A percentile compares a stretch with the other conserved stretches of the same genome.
Evolutionary conservation across 1,140 invertebrate species (phyloP).

Genomic region (Scaptodrosophila lebanonensis): DNA sequence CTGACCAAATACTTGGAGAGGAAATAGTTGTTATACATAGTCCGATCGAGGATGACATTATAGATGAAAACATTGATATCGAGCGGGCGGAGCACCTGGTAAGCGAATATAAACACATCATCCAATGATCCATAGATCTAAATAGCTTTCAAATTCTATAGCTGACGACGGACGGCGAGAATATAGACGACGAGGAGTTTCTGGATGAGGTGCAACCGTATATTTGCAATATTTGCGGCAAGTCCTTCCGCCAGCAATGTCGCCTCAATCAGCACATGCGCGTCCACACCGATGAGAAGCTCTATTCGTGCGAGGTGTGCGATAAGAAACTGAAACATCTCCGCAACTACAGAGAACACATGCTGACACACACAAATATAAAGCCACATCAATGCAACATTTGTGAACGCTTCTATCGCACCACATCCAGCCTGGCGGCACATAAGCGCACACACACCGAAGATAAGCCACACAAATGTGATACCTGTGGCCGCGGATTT

Average conservation of each 20-base stretch:
- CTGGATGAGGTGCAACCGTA: conserved; percentile 48
- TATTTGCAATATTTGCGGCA: conserved; percentile 51
- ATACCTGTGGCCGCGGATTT: conserved; percentile 51
- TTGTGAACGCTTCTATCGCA: conserved; percentile 66
- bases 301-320: conserved; percentile 52
- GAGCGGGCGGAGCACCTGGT: background rate
- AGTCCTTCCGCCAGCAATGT: conserved; percentile 49
- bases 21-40: conserved; percentile 46
- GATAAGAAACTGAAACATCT: conserved; percentile 61
- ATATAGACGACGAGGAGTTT: conserved; percentile 21
- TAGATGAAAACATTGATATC: background rate
- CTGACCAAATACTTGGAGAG: conserved; percentile 43
- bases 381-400: conserved; percentile 63
- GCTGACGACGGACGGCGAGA: too few species aligned
- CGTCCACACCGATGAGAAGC: conserved; percentile 51
- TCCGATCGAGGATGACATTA: conserved; percentile 3
- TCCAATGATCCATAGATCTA: too few species aligned
- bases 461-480: conserved; percentile 55
- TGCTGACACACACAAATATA: conserved; percentile 62
- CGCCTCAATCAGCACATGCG: conserved; percentile 68
- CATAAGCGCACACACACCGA: conserved; percentile 65
- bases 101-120: too few species aligned
- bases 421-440: conserved; percentile 62
- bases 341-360: conserved; percentile 69
- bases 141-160: too few species aligned